phyloP scores from a whole-genome alignment of 2,113 vertebrate genomes.

The Prunella fulvescens region DNA sequence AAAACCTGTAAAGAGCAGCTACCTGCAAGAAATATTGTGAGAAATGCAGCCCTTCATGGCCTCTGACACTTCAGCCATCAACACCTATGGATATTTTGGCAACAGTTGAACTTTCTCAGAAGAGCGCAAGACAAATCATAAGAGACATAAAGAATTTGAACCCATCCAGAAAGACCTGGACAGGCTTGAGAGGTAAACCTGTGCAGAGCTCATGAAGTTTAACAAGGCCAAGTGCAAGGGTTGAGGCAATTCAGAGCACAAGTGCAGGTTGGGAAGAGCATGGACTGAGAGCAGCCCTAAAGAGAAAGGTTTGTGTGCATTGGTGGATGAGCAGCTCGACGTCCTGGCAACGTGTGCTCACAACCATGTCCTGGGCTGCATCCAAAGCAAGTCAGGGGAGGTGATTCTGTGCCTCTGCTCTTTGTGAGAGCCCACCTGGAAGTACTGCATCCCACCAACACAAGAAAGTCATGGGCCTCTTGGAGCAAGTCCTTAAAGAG shows the following conservation, averaged over 20 bases:
- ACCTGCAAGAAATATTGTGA: background rate
- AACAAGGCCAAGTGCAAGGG: background rate
- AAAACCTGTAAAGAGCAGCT: background rate
- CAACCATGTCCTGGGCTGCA: background rate
- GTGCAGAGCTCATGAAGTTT: background rate
- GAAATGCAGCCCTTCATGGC: background rate
- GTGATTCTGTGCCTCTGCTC: background rate
- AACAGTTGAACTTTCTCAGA: background rate
- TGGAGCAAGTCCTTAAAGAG: background rate
- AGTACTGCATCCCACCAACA: background rate
- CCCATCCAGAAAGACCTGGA: too few relatives aligned
- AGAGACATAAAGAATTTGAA: background rate
- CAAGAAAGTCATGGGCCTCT: too few relatives aligned
- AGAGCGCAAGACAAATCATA: too few relatives aligned
- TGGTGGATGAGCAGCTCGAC: background rate
- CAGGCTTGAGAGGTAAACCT: background rate
- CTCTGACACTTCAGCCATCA: background rate
- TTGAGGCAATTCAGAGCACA: background rate
- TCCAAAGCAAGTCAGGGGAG: background rate
- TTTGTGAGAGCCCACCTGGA: background rate
- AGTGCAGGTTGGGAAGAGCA: background rate
- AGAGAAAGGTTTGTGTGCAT: background rate
- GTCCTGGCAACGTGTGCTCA: background rate
- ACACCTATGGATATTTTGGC: background rate
- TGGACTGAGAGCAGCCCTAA: background rate